phyloP scores from a whole-genome alignment of 2,113 vertebrate genomes.

The Alectura lathami region DNA sequence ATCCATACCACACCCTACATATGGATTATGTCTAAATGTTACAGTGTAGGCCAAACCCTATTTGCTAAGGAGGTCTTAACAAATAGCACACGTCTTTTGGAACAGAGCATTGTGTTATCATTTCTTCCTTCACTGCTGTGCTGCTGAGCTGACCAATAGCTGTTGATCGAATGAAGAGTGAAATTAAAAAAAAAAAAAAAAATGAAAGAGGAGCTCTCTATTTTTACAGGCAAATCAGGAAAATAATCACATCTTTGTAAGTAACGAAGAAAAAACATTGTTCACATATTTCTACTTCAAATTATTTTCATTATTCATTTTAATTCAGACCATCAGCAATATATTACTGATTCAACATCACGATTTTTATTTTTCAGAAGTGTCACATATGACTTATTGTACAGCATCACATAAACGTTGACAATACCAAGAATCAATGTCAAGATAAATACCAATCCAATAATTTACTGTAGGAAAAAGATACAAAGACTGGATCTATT shows the following conservation, averaged over 20 bases:
- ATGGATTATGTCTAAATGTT: conserved; percentile 55
- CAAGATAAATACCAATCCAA: background rate
- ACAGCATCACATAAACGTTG: background rate
- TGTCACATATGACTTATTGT: background rate
- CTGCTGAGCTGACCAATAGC: background rate
- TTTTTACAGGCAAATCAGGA: background rate
- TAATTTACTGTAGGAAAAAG: background rate
- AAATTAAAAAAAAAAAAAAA: background rate
- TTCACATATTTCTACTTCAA: background rate
- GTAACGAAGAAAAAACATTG: background rate
- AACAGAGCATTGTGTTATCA: background rate
- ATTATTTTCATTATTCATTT: background rate
- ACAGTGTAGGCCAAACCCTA: conserved; percentile 1
- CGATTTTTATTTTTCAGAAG: background rate
- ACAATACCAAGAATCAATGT: background rate
- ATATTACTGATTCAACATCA: background rate
- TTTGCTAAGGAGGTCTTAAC: conserved; percentile 34
- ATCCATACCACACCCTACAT: conserved; percentile 41
- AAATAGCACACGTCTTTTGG: conserved; percentile 14
- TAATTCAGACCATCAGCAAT: background rate
- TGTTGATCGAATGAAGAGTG: background rate
- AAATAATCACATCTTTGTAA: background rate
- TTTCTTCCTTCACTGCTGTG: background rate
- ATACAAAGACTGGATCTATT: background rate
- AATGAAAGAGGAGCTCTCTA: background rate